A percentile compares a stretch with the other conserved stretches of the same genome.
Conservation (phyloP, 2,113 vertebrate species). For the Craseonycteris thonglongyai region DNA sequence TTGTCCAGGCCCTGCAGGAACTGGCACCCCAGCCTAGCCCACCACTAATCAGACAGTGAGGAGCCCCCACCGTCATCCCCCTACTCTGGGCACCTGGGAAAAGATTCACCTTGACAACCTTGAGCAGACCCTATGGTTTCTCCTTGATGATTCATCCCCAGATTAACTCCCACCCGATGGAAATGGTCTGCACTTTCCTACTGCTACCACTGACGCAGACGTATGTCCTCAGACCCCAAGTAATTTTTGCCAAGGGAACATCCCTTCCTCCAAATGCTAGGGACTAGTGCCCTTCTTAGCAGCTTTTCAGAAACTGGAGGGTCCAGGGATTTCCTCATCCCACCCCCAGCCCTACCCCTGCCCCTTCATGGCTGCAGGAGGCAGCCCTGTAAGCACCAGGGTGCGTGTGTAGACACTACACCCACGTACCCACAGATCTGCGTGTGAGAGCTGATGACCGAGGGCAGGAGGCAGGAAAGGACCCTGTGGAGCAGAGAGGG, state of each 20-base stretch:
- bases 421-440: fast-evolving
- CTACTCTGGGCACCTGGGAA: not conserved
- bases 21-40: not conserved
- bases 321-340: no score
- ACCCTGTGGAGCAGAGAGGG: not conserved
- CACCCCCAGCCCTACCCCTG: fast-evolving
- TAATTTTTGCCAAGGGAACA: no score
- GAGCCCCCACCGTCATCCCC: no score
- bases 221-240: not conserved
- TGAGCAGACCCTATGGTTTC: not conserved
- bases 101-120: no score
- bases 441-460: not conserved
- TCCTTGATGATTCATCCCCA: not conserved
- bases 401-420: fast-evolving
- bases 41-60: no score
- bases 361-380: not conserved
- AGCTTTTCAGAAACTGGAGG: not conserved
- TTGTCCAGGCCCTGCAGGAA: not conserved
- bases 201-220: not conserved
- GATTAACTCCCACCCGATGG: not conserved
- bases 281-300: not conserved
- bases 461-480: not conserved
- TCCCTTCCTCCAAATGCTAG: not conserved
- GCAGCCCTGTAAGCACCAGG: not conserved
- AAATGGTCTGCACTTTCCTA: not conserved